A percentile compares a stretch with the other conserved stretches of the same genome.
Evolutionary conservation across 2,888 invertebrate species (phyloP).

Genomic region (Tortrix viridana): DNA sequence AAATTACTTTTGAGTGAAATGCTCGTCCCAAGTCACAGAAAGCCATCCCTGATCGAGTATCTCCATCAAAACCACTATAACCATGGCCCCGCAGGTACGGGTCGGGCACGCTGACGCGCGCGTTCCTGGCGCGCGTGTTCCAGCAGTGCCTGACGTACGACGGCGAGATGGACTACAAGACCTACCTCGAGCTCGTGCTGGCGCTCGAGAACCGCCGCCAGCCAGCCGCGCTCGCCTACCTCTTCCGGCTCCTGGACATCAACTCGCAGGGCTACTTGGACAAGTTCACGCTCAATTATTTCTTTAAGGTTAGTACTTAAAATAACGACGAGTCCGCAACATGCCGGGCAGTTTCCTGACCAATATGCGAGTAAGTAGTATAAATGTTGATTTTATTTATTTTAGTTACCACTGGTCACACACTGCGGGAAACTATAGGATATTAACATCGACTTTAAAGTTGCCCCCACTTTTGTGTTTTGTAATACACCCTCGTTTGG

Average conservation of each 20-base stretch:
- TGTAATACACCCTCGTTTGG: not conserved
- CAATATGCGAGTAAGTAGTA: too few species aligned
- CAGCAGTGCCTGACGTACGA: conserved; percentile 98
- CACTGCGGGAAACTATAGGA: too few species aligned
- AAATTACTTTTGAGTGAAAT: too few species aligned
- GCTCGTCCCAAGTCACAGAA: too few species aligned
- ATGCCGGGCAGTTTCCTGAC: too few species aligned
- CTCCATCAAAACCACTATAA: not conserved
- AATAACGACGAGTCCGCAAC: too few species aligned
- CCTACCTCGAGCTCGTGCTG: conserved; percentile 96
- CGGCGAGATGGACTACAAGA: conserved; percentile 98
- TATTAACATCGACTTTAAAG: too few species aligned
- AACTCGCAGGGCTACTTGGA: conserved; percentile 94
- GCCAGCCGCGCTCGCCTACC: conserved; percentile 94
- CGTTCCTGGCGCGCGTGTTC: conserved; percentile 96
- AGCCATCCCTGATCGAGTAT: too few species aligned
- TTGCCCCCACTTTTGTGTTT: too few species aligned
- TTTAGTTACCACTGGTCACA: too few species aligned
- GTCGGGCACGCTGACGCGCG: conserved; percentile 94
- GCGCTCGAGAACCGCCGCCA: conserved; percentile 96
- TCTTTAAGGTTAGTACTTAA: conserved; percentile 88
- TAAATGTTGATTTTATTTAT: too few species aligned
- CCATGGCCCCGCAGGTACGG: conserved; percentile 86
- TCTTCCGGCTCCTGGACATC: conserved; percentile 96
- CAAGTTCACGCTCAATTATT: conserved; percentile 95